phyloP scores from a whole-genome alignment of 2,113 vertebrate species.

The Myrmecophaga tridactyla region DNA sequence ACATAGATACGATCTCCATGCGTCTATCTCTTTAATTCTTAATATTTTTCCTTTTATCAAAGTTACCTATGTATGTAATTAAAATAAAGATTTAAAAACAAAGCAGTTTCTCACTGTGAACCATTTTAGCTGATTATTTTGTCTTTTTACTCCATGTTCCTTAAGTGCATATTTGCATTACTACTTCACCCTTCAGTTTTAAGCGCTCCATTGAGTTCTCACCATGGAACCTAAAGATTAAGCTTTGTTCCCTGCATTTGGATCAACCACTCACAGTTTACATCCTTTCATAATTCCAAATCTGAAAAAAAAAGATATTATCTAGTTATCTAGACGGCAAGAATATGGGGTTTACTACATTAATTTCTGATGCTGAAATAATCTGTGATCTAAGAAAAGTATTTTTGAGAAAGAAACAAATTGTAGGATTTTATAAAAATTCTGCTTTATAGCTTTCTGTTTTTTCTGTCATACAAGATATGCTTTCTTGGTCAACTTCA shows the following conservation, averaged over 20 bases:
- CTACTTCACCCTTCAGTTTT: not conserved
- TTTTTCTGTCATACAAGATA: conserved; percentile 55
- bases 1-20: not conserved
- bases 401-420: not conserved
- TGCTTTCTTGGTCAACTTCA: conserved; percentile 27
- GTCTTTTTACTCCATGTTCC: not conserved
- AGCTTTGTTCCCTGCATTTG: not conserved
- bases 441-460: conserved; percentile 18
- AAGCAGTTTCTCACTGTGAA: not conserved
- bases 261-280: not conserved
- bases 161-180: not conserved
- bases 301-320: not conserved
- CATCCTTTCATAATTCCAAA: not conserved
- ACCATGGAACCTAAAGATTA: not conserved
- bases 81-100: not conserved
- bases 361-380: not conserved
- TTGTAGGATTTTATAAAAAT: not conserved
- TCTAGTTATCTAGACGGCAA: not conserved
- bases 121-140: not conserved
- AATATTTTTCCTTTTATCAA: not conserved
- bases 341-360: not conserved
- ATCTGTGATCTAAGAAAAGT: not conserved
- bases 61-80: not conserved
- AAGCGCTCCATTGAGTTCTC: not conserved
- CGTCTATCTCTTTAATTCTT: not conserved